Percentiles rank a stretch among this genome's conserved stretches.
Conservation (phyloP, 2,113 vertebrate species). For the Urocolius indicus region DNA sequence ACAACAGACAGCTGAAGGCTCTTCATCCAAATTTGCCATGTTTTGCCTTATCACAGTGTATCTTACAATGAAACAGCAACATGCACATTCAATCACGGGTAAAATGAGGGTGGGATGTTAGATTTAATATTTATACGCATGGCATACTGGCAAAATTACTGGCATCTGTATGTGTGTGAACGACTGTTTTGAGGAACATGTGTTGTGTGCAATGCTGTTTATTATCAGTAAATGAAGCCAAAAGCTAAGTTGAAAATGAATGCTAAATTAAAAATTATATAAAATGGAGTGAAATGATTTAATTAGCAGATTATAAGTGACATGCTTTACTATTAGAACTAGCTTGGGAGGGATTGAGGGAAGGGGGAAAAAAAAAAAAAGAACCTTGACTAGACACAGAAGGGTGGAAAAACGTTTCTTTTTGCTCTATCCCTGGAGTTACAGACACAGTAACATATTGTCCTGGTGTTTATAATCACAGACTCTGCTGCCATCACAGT, state of each 20-base stretch:
- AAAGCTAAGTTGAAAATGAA: constrained; percentile 86
- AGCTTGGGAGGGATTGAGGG: constrained; percentile 59
- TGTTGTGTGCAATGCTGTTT: constrained; percentile 82
- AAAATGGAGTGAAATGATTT: constrained; percentile 84
- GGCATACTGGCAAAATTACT: constrained; percentile 76
- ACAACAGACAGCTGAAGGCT: neutral
- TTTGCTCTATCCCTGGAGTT: constrained; percentile 52
- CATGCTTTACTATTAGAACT: constrained; percentile 68
- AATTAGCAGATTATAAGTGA: constrained; percentile 83
- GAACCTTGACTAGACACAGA: constrained; percentile 35
- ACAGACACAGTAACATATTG: constrained; percentile 63
- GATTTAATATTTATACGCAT: constrained; percentile 75
- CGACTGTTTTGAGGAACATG: constrained; percentile 79
- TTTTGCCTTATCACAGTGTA: neutral
- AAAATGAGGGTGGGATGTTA: constrained; percentile 75
- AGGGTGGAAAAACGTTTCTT: constrained; percentile 62
- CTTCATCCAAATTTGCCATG: neutral
- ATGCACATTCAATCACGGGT: constrained; percentile 72
- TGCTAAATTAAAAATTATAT: constrained; percentile 87
- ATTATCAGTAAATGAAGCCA: constrained; percentile 85
- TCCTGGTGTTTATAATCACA: constrained; percentile 74
- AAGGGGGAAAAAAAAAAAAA: neutral
- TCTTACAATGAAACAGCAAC: constrained; percentile 33
- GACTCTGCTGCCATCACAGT: constrained; percentile 65
- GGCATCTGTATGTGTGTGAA: constrained; percentile 79